Evolutionary conservation across 1,140 invertebrate species (phyloP).

Genomic region (Rhagoletis pomonella): DNA sequence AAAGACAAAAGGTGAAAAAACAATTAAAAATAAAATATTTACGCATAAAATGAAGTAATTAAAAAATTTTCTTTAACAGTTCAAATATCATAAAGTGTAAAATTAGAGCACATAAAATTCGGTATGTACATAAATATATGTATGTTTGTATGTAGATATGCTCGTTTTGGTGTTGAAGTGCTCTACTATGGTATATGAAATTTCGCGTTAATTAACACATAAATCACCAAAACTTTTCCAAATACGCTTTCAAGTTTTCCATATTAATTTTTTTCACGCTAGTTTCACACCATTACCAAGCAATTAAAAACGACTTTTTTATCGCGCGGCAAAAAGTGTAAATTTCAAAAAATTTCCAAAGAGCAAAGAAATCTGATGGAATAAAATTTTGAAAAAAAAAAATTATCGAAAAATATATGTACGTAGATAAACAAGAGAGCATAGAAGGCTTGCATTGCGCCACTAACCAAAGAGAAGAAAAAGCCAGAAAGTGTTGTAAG

Average conservation of each 20-base stretch:
- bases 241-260: not conserved
- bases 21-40: conserved; percentile 23
- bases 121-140: not conserved
- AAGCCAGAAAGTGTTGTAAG: not conserved
- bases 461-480: not conserved
- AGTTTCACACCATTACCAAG: not conserved
- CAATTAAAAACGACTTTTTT: not conserved
- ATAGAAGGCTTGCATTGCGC: not conserved
- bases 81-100: not conserved
- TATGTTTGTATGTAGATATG: not conserved
- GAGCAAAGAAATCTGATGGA: not conserved
- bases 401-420: not conserved
- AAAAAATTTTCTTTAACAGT: not conserved
- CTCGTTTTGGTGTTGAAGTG: not conserved
- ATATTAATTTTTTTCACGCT: too few species aligned
- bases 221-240: conserved; percentile 1
- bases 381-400: not conserved
- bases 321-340: not conserved
- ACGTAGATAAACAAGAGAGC: not conserved
- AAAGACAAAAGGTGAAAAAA: not conserved
- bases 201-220: conserved; percentile 34
- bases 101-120: not conserved
- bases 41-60: not conserved
- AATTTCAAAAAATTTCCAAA: conserved; percentile 3
- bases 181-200: not conserved